phyloP scores from a whole-genome alignment of 2,113 vertebrate genomes.

The Monopterus albus region DNA sequence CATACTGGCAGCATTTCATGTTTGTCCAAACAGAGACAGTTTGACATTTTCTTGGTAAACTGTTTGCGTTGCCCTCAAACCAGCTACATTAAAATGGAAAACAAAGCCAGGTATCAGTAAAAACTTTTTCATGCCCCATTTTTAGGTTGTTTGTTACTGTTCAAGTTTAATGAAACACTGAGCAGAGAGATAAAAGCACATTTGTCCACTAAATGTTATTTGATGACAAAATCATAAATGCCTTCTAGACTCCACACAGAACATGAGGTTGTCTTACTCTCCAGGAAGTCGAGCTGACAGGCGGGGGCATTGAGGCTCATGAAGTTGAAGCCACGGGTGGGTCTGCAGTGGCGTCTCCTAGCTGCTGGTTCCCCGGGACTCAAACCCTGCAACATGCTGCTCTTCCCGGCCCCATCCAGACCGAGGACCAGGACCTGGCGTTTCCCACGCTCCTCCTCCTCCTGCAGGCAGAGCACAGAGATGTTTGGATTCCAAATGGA shows the following conservation, averaged over 20 bases:
- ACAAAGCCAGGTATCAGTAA: too few relatives aligned
- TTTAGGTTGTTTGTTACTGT: too few relatives aligned
- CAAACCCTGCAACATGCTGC: constrained; percentile 89
- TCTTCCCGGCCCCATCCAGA: constrained; percentile 91
- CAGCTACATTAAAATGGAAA: too few relatives aligned
- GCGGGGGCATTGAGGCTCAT: constrained; percentile 81
- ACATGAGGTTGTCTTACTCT: constrained; percentile 82
- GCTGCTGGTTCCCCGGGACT: constrained; percentile 75
- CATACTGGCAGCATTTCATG: too few relatives aligned
- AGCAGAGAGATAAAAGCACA: not conserved
- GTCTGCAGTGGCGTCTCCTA: constrained; percentile 74
- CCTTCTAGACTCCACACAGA: not conserved
- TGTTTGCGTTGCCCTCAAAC: too few relatives aligned
- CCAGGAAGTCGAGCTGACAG: constrained; percentile 89
- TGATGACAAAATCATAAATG: constrained; percentile 19
- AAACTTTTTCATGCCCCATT: too few relatives aligned
- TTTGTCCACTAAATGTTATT: not conserved
- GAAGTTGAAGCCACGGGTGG: constrained; percentile 91
- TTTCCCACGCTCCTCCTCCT: constrained; percentile 80
- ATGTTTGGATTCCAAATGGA: not conserved
- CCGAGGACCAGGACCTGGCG: constrained; percentile 92
- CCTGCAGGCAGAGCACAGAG: constrained; percentile 38
- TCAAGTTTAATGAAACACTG: constrained; percentile 6
- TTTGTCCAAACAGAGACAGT: too few relatives aligned
- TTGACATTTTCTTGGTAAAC: too few relatives aligned